Percentiles rank a stretch among this genome's conserved stretches.
phyloP scores from a whole-genome alignment of 1,140 invertebrate species.

The Brachionus rubens region DNA sequence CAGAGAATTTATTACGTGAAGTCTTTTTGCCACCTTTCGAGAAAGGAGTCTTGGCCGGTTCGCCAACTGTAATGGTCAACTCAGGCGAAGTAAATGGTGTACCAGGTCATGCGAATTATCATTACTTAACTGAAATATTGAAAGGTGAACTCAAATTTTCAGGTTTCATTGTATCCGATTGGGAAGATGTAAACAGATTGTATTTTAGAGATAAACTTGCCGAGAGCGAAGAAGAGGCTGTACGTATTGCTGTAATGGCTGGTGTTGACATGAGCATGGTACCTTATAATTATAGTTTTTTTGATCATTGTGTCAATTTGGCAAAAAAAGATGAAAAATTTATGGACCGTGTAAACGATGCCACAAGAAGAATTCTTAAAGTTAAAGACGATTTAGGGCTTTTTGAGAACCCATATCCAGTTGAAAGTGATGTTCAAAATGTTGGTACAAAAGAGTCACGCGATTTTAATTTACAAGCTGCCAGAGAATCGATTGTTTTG shows the following conservation, averaged over 20 bases:
- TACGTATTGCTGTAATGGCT: slow-evolving; percentile 5
- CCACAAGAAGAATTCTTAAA: neutral
- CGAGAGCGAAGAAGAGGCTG: slow-evolving; percentile 14
- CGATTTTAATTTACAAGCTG: neutral
- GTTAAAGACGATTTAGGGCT: slow-evolving; percentile 14
- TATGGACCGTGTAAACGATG: neutral
- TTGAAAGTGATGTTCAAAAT: neutral
- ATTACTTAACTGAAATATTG: slow-evolving; percentile 18
- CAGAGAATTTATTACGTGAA: neutral
- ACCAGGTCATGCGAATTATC: slow-evolving; percentile 29
- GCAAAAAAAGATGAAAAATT: neutral
- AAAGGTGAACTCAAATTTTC: slow-evolving; percentile 8
- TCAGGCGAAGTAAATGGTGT: slow-evolving; percentile 29
- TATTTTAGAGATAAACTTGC: neutral
- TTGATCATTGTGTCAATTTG: neutral
- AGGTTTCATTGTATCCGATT: slow-evolving; percentile 17
- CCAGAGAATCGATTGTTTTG: slow-evolving; percentile 7
- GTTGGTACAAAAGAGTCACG: neutral
- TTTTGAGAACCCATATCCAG: slow-evolving; percentile 1
- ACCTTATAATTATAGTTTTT: neutral
- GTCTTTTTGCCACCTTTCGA: slow-evolving; percentile 33
- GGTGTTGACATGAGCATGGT: slow-evolving; percentile 34
- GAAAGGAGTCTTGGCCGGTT: slow-evolving; percentile 16
- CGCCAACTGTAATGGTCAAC: slow-evolving; percentile 21
- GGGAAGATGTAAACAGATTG: slow-evolving; percentile 17